Evolutionary conservation across 2,113 vertebrate genomes (phyloP), one percentile per base, ranked within the genome.

Genomic region (Desmodus rotundus): DNA sequence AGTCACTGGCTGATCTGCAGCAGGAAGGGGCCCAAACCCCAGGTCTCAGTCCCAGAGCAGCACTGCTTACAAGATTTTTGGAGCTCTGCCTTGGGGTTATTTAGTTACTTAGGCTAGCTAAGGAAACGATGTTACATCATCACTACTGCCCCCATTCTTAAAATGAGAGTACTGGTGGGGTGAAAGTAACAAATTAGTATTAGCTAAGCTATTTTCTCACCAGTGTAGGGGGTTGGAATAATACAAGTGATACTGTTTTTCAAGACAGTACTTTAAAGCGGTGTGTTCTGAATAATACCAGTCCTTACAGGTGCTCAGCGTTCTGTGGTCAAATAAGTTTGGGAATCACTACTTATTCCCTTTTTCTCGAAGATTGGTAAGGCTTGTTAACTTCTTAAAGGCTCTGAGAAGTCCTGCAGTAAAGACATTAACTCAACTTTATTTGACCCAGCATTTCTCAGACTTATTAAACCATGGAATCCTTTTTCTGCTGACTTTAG

Each of bases 281-380:
- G 1, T 86, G 38, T 67, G 4, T 73, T 96, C 70, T 89, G 78
- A 68, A 45, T 36, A 67, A 52, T 45, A 70, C 63, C 36, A 38
- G 63, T 47, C 70, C 63, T 74, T 61, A 89, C 94, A 84, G 54
- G 17, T 65, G 65, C 36, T 90, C 70, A n/a, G 47, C 6, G 45
- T 45, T 74, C 50, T 81, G 22, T 90, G 33, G 22, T 87, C 74
- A 92, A 15, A 17, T 41, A 82, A 65, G 2, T 54, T 92, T 82
- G 65, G 45, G 68, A 89, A 72, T 86, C 7, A 19, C 65, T 73
- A 14, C 28, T 31, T 76, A 12, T 28, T 70, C 13, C 22, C 58
- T 97, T 97, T 96, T 91, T 73, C 56, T 65, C 78, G 5, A 82
- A 93, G 68, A 78, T 80, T 50, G 8, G 41, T 61, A 82, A 96